Evolutionary conservation across 2,888 invertebrate genomes (phyloP).

Genomic region (Spodoptera exigua): DNA sequence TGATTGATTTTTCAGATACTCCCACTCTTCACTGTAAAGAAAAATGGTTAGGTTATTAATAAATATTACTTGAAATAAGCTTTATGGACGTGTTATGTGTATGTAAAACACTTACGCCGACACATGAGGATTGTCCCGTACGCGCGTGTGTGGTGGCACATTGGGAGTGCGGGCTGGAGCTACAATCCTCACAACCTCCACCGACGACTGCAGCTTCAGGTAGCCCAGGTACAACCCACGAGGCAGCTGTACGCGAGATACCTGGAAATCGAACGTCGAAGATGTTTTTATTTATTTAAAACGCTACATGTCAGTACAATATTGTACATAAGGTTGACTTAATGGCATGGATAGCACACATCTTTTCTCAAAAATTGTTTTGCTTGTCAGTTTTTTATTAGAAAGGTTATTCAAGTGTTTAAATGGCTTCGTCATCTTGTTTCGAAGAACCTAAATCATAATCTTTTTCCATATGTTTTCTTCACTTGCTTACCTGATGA

Average conservation of each 20-base stretch:
- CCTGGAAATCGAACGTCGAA: constrained; percentile 85
- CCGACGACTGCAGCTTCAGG: constrained; percentile 98
- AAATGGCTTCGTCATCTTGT: too few relatives aligned
- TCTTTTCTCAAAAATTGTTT: too few relatives aligned
- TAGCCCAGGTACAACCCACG: constrained; percentile 98
- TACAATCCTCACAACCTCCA: constrained; percentile 97
- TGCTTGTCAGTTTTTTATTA: too few relatives aligned
- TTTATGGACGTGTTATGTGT: neutral
- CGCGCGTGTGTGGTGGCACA: constrained; percentile 97
- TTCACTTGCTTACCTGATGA: constrained; percentile 81
- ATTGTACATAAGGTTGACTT: too few relatives aligned
- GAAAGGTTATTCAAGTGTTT: too few relatives aligned
- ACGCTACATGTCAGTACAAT: too few relatives aligned
- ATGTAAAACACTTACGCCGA: constrained; percentile 92
- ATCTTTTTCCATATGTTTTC: too few relatives aligned
- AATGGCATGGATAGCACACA: too few relatives aligned
- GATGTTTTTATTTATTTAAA: too few relatives aligned
- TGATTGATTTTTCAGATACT: constrained; percentile 92
- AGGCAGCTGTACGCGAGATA: constrained; percentile 94
- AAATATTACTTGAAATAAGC: neutral
- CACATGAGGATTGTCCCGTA: constrained; percentile 98
- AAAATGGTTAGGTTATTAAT: constrained; percentile 1
- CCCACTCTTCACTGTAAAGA: constrained; percentile 97
- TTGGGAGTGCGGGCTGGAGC: constrained; percentile 98
- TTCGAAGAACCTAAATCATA: too few relatives aligned